phyloP scores from a whole-genome alignment of 2,888 invertebrate species.

The Drosophila picticornis region DNA sequence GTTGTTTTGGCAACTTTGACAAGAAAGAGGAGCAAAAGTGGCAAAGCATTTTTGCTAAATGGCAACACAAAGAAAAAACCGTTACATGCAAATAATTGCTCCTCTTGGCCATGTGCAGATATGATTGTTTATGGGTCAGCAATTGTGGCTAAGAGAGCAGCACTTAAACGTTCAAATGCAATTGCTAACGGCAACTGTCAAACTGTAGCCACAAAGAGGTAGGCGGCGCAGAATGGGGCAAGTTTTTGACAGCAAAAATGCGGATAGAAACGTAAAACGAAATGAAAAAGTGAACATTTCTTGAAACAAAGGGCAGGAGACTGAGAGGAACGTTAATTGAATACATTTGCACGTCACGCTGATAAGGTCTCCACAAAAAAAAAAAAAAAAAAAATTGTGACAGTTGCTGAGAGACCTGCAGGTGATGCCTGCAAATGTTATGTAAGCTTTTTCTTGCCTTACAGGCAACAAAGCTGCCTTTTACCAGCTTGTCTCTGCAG shows the following conservation, averaged over 20 bases:
- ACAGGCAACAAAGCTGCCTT: not conserved
- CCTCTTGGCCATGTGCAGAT: slow-evolving; percentile 11
- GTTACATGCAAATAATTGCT: slow-evolving; percentile 59
- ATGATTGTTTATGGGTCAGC: slow-evolving; percentile 22
- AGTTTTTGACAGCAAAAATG: not conserved
- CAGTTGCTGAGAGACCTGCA: not conserved
- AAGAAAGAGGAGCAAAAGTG: slow-evolving; percentile 50
- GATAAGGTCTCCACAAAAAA: slow-evolving; percentile 7
- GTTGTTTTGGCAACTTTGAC: slow-evolving; percentile 29
- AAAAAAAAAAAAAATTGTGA: not conserved
- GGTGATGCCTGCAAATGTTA: not conserved
- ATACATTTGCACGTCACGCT: slow-evolving; percentile 16
- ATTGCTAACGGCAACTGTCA: slow-evolving; percentile 51
- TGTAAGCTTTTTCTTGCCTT: not conserved
- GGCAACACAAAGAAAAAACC: slow-evolving; percentile 38
- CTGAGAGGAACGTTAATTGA: slow-evolving; percentile 19
- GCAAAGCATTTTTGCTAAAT: slow-evolving; percentile 65
- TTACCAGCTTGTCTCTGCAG: not conserved
- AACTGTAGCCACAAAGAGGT: slow-evolving; percentile 28
- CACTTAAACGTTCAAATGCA: slow-evolving; percentile 59
- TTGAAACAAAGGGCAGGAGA: not conserved
- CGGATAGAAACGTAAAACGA: not conserved
- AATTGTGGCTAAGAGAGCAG: slow-evolving; percentile 32
- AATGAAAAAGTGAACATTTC: slow-evolving; percentile 11
- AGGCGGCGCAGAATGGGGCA: not conserved